These are phyloP conservation scores for Boloria selene DNA, from an alignment of 2,888 invertebrate genomes.

Conservation along the genomic window DNA sequence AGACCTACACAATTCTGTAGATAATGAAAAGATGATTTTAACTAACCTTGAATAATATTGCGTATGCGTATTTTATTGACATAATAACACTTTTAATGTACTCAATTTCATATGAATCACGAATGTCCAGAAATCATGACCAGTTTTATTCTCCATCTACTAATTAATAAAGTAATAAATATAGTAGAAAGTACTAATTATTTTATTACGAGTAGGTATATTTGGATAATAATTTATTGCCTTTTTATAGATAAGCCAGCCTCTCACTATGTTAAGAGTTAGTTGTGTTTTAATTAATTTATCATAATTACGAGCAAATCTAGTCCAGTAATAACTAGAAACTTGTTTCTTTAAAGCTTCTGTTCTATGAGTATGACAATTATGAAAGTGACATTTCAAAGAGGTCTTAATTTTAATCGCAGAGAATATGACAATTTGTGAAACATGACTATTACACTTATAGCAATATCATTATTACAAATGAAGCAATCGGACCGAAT, in stretches of 20 bases:
- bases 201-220: background rate
- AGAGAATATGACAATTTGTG: slow-evolving; percentile 33
- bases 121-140: too few relatives aligned
- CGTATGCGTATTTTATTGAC: background rate
- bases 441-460: slow-evolving; percentile 42
- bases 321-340: background rate
- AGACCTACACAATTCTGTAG: background rate
- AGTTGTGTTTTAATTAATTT: background rate
- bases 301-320: background rate
- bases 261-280: background rate
- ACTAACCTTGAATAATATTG: background rate
- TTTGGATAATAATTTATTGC: background rate
- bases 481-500: slow-evolving; percentile 38
- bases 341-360: background rate
- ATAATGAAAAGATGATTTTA: slow-evolving; percentile 2
- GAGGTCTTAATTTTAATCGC: slow-evolving; percentile 28
- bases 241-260: background rate
- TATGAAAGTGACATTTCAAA: slow-evolving; percentile 17
- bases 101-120: too few relatives aligned
- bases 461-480: slow-evolving; percentile 39
- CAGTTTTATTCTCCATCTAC: too few relatives aligned
- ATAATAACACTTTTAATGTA: too few relatives aligned
- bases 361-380: background rate
- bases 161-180: background rate
- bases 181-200: background rate